Evolutionary conservation across 1,140 invertebrate genomes (phyloP), one percentile per base, ranked within the genome.

Genomic region (Procambarus clarkii): DNA sequence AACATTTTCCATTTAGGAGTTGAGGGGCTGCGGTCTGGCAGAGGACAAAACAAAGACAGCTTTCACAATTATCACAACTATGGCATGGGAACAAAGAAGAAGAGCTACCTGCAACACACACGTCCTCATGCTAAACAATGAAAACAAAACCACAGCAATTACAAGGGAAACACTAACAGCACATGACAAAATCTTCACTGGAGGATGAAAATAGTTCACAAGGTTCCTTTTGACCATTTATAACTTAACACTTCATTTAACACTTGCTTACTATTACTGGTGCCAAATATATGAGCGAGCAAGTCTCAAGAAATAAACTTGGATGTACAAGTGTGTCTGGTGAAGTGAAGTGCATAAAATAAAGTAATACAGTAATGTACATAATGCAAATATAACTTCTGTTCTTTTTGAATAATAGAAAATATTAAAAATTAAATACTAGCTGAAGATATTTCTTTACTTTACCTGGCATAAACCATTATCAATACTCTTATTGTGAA

Each of bases 1-100:
- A 74, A 74, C 69, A 74, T 7, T 74, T 21, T 64, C 60, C 24
- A 8, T 8, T 74, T 34, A 21, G 8, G 8, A 74, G 21, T 74
- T 74, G 8, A 74, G 69, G n/a, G n/a, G 69, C 64, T 74, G 69
- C 34, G 69, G 69, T 74, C n/a, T 74, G 69, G n/a, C 69, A 74
- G 24, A 74, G 11, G 69, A 24, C 69, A 74, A 74, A 24, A 74
- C 2, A 24, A 8, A 74, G n/a, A 8, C 4, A 74, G 69, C n/a
- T 74, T 74, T 74, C 24, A 74, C 21, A 74, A 64, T 64, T 11
- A 64, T 74, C 5, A 74, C 8, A 8, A 69, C 69, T 34, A 74
- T 34, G 69, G 21, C 69, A 74, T 4, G 69, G 24, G 69, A 21
- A 54, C n/a, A 34, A 74, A 34, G 69, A 7, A 74, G n/a, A 34